Conservation (phyloP, 2,888 invertebrate species). For the Sepiola atlantica region DNA sequence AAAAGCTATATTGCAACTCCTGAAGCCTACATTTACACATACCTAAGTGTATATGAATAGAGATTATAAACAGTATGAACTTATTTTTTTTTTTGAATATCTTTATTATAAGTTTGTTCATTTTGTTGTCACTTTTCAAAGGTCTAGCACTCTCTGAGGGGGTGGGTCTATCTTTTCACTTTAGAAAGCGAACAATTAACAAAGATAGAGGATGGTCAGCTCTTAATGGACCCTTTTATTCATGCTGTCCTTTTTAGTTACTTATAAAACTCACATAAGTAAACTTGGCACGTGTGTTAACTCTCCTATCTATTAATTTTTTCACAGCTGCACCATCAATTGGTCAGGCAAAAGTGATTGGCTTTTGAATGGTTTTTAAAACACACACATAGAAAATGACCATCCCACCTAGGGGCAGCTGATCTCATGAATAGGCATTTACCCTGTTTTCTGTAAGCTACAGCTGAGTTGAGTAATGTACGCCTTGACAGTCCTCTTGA, state of each 20-base stretch:
- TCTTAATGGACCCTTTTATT: neutral
- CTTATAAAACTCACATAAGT: neutral
- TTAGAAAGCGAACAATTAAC: neutral
- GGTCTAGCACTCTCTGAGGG: neutral
- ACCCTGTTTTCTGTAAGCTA: neutral
- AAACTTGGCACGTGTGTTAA: neutral
- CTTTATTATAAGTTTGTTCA: no score
- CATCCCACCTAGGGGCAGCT: neutral
- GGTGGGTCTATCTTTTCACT: neutral
- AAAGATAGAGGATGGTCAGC: neutral
- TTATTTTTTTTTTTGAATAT: no score
- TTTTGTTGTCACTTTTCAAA: neutral
- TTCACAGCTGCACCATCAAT: neutral
- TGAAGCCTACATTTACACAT: no score
- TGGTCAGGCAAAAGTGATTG: neutral
- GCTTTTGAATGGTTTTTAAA: neutral
- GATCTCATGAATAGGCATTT: neutral
- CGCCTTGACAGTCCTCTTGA: neutral
- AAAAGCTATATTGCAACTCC: no score
- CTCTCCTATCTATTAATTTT: neutral
- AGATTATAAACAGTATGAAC: no score
- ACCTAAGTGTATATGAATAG: no score
- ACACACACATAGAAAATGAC: neutral
- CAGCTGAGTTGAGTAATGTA: neutral
- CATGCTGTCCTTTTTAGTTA: neutral